phyloP scores from a whole-genome alignment of 2,888 invertebrate genomes.

The Scaptomyza polygonia region DNA sequence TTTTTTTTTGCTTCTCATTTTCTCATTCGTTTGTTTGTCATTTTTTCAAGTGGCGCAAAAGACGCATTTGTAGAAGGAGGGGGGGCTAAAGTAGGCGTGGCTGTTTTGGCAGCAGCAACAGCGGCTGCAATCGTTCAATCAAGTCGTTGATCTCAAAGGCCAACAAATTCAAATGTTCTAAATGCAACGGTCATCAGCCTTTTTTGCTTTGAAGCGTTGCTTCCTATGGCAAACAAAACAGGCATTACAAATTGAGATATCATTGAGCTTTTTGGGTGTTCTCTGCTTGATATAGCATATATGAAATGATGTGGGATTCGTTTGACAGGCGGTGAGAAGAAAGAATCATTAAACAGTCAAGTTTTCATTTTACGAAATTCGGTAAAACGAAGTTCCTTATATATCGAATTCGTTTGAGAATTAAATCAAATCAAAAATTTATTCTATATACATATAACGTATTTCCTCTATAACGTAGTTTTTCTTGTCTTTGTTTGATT shows the following conservation, averaged over 20 bases:
- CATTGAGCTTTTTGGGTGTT: constrained; percentile 8
- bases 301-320: constrained; percentile 1
- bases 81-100: constrained; percentile 2
- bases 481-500: too few relatives aligned
- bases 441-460: too few relatives aligned
- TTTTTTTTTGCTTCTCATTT: too few relatives aligned
- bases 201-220: neutral
- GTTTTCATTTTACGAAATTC: too few relatives aligned
- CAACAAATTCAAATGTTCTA: constrained; percentile 45
- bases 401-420: too few relatives aligned
- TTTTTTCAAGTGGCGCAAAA: constrained; percentile 6
- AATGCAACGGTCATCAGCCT: constrained; percentile 48
- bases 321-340: neutral
- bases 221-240: constrained; percentile 3
- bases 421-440: too few relatives aligned
- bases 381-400: too few relatives aligned
- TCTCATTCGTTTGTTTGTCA: constrained; percentile 4
- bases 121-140: constrained; percentile 49
- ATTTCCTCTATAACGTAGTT: too few relatives aligned
- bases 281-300: neutral
- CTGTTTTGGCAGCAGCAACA: neutral
- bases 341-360: too few relatives aligned
- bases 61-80: constrained; percentile 2
- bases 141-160: constrained; percentile 64
- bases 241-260: constrained; percentile 24